Evolutionary conservation across 1,140 invertebrate genomes (phyloP), one percentile per base, ranked within the genome.

Genomic region (Drosophila virilis): DNA sequence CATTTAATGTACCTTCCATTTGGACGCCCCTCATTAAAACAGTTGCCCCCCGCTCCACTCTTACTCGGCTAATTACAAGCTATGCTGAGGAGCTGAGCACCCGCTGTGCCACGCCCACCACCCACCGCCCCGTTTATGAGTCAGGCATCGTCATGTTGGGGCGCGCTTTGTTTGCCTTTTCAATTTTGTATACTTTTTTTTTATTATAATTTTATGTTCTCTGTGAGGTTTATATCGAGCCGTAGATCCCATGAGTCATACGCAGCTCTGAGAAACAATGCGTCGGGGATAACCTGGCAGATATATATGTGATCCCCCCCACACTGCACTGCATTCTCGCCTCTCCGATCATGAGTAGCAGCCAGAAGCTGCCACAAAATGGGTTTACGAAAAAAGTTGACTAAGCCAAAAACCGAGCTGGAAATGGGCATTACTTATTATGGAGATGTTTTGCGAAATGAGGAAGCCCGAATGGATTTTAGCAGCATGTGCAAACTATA

Each of bases 141-240:
- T 78, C 76, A 78, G 76, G 76, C 58, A 71, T 42, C 62, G 22
- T 64, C 37, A 2, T 2, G 13, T 37, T 51, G 48, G 33, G n/a
- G 32, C 38, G 10, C 52, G 28, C 52, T 68, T 70, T 76, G 76
- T 72, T 72, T 67, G 50, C 38, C 8, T 45, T 61, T 68, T 60
- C 51, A 28, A 22, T 22, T 17, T n/a, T n/a, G 1, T 0, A 17
- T 17, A 17, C 1, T 17, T 28, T 4, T 28, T 5, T 28, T 5
- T 28, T 28, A 28, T 55, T 42, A 42, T 72, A 50, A 59, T 54
- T 77, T 61, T 61, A 76, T 66, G 75, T 77, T 75, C 73, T 78
- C 10, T 43, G 32, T 33, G 42, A 12, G n/a, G 32, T 10, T 43
- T 64, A 64, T 60, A 28, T 4, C 22, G 0, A 5, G 22, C 22